Conservation (phyloP, 2,113 vertebrate species). For the Tachuris rubrigastra region DNA sequence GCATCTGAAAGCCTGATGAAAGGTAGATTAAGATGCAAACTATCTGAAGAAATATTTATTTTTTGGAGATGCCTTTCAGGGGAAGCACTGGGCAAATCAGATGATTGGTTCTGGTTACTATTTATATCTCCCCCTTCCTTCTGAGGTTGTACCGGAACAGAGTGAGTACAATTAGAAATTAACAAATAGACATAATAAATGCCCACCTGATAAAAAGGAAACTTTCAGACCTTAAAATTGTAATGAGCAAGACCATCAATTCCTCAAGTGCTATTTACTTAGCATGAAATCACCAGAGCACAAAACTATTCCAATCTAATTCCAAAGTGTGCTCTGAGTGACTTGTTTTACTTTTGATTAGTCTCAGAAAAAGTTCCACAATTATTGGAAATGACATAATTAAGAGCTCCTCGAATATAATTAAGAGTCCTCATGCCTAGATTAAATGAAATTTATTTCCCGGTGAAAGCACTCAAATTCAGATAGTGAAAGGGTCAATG, state of each 20-base stretch:
- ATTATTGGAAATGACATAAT: slow-evolving; percentile 11
- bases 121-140: background rate
- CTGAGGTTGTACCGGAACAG: background rate
- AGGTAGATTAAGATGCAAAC: background rate
- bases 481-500: background rate
- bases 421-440: slow-evolving; percentile 18
- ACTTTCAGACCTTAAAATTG: background rate
- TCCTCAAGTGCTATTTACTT: background rate
- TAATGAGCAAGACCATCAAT: background rate
- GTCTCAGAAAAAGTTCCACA: background rate
- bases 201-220: background rate
- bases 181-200: background rate
- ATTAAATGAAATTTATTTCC: slow-evolving; percentile 32
- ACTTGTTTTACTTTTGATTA: slow-evolving; percentile 13
- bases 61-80: background rate
- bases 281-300: background rate
- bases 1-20: background rate
- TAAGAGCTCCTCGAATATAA: slow-evolving; percentile 32
- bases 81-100: background rate
- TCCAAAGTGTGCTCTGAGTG: background rate
- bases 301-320: background rate
- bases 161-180: background rate
- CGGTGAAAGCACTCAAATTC: background rate
- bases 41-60: background rate
- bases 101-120: background rate